Evolutionary conservation across 2,888 invertebrate genomes (phyloP), one percentile per base, ranked within the genome.

Genomic region (Bombylius discolor): DNA sequence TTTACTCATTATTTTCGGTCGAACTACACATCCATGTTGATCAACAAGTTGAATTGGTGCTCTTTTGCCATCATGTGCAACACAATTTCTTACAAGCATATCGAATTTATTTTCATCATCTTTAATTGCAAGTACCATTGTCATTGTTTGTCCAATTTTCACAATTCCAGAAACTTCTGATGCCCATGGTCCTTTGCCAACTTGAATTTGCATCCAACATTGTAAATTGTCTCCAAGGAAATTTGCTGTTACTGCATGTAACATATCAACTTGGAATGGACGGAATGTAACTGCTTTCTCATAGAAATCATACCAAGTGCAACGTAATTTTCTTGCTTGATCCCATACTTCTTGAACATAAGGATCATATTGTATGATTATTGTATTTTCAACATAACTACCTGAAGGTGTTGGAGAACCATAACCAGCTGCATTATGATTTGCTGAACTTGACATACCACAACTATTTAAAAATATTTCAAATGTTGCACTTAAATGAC

Each of bases 191-290:
- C 94, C 94, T 71, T 94, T 94, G 56, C 94, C 94, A 49, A 93
- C 93, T 76, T 94, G 94, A 65, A 94, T 94, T 75, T 94, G 94
- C 94, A 94, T 94, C 94, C 94, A 94, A 76, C 94, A 94, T 71
- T 94, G 93, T 65, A 94, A 77, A 77, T 94, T 94, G 75, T 94
- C 94, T 36, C 94, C 94, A 65, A 94, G 81, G 81, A 94, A 94
- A 78, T 94, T 94, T 51, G 94, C 94, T 0, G 93, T 92, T 49
- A 94, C 93, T 0, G 93, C 94, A 71, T 94, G 92, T 64, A 94
- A 73, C 91, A 93, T 94, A 71, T 94, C 94, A 45, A 94, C 94
- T 78, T 92, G 91, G 85, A 94, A 94, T 39, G 94, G 94, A 67
- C 93, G 79, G 79, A 94, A 94, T 47, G 93, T 92, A 56, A 94